Conservation (phyloP, 2,888 invertebrate genomes). For the Platycnemis pennipes region DNA sequence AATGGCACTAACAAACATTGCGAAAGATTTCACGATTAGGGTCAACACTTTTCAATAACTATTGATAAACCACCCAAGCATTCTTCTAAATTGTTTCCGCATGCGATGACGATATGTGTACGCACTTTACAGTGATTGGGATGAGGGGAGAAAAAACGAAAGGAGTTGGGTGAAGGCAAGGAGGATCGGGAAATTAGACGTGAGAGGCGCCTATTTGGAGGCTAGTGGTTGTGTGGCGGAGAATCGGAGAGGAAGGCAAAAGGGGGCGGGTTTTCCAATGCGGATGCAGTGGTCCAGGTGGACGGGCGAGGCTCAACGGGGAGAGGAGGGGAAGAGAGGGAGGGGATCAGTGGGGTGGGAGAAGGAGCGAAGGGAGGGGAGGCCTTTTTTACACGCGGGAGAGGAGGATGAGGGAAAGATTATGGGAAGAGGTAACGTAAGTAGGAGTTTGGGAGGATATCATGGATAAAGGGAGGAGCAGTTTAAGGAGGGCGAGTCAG, state of each 20-base stretch:
- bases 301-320: not conserved
- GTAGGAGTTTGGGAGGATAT: not conserved
- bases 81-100: not conserved
- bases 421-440: not conserved
- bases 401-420: not conserved
- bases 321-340: too few species aligned
- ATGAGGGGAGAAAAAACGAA: not conserved
- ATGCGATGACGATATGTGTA: not conserved
- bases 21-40: too few species aligned
- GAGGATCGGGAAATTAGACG: not conserved
- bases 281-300: constrained; percentile 23
- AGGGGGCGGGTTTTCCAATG: not conserved
- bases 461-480: not conserved
- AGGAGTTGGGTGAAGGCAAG: not conserved
- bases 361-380: not conserved
- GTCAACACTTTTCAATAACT: too few species aligned
- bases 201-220: not conserved
- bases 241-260: not conserved
- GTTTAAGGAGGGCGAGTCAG: not conserved
- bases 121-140: not conserved
- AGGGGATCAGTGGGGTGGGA: not conserved
- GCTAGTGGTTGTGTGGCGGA: not conserved
- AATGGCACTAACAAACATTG: too few species aligned
- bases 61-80: too few species aligned
- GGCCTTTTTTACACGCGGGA: not conserved